These are phyloP conservation scores for Meliscaeva auricollis DNA, from an alignment of 2,888 invertebrate species.

Conservation along the genomic window DNA sequence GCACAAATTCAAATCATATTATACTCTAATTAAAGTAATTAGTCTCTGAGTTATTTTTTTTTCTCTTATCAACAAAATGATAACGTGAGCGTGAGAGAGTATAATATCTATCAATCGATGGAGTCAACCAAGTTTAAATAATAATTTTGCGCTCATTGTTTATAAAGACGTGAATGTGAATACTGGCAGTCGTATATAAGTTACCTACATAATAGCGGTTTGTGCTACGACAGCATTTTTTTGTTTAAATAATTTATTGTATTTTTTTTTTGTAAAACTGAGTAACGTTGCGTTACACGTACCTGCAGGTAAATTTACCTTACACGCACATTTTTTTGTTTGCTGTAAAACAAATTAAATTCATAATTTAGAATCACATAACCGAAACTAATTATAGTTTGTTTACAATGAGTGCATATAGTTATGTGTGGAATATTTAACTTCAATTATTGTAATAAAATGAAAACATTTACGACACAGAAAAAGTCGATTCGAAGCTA, in stretches of 20 bases:
- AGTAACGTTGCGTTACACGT: constrained; percentile 9
- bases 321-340: constrained; percentile 30
- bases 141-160: constrained; percentile 50
- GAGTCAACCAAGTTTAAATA: constrained; percentile 42
- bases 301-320: constrained; percentile 26
- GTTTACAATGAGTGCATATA: background rate
- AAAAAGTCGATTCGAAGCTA: background rate
- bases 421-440: constrained; percentile 12
- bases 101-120: constrained; percentile 34
- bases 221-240: constrained; percentile 39
- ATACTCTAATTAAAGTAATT: constrained; percentile 19
- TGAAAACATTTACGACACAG: background rate
- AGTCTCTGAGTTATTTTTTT: constrained; percentile 13
- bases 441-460: constrained; percentile 12
- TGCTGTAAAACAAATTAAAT: background rate
- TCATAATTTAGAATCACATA: background rate
- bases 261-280: background rate
- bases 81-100: constrained; percentile 45
- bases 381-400: constrained; percentile 5
- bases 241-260: background rate
- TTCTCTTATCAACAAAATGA: constrained; percentile 53
- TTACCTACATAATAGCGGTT: constrained; percentile 13
- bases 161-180: constrained; percentile 40
- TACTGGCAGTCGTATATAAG: constrained; percentile 14
- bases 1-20: background rate